Base-by-base conservation (phyloP, 2,113 vertebrate species). In the Vicugna pacos region DNA sequence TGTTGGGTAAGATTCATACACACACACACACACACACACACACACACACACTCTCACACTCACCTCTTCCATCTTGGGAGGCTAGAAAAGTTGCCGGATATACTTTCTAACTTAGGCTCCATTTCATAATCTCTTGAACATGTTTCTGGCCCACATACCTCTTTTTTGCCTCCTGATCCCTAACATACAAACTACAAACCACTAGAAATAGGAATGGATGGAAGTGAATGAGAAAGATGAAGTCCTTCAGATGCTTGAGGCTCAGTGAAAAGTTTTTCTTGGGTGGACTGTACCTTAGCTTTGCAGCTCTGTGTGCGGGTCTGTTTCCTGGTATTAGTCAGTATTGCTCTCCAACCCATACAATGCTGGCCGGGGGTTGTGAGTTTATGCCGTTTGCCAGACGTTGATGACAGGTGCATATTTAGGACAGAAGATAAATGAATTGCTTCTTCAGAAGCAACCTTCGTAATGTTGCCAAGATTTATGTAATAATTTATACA, bases 311-410 rank as follows among this genome's bases (percentile, higher is more conserved):
- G 1, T 72, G 22, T 96, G 38, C 24, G 13, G 52, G 52, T 72
- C 9, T 89, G 3, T 87, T 90, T 94, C 65, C 91, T 97, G 94
- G 90, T 73, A 91, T 97, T 91, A 89, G 95, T 54, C 89, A 16
- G 77, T 75, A 42, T 80, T 85, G 80, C 6, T 19, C 16, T 58
- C 76, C 54, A 62, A 1, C 46, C 35, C 42, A 62, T 20, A 38
- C 0, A 38, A 0, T 97, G n/a, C 70, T 17, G 67, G 58, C 93
- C 6, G 1, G 80, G 38, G 8, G 26, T 81, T 8, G 20, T 46
- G 64, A 93, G 0, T 0, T 6, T 70, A 13, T 72, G 20, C 70
- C 58, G 13, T 89, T 96, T 93, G 16, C 20, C 83, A 86, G 84
- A 35, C 84, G n/a, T 92, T 50, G 12, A 15, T 77, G 52, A 62